phyloP scores from a whole-genome alignment of 2,113 vertebrate species.

The Chionomys nivalis region DNA sequence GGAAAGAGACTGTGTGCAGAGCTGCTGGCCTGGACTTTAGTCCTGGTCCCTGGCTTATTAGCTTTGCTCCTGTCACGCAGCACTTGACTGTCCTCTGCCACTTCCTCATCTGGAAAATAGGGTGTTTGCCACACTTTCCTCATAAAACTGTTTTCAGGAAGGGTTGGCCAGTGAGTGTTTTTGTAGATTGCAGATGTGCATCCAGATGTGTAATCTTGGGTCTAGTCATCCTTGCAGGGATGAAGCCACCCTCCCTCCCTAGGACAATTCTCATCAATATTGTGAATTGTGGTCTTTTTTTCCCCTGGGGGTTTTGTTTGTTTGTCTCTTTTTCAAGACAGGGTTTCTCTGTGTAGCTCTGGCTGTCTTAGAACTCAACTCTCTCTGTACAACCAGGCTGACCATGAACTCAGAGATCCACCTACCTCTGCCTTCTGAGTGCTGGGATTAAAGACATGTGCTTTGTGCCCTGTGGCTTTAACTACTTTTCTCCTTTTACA shows the following conservation, averaged over 20 bases:
- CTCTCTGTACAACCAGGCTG: not conserved
- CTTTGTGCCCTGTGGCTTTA: not conserved
- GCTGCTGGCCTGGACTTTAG: not conserved
- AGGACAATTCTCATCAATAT: not conserved
- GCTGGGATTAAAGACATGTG: not conserved
- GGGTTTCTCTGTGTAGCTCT: not conserved
- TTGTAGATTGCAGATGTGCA: slow-evolving; percentile 40
- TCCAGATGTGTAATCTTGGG: slow-evolving; percentile 45
- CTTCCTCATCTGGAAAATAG: slow-evolving; percentile 40
- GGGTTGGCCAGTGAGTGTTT: not conserved
- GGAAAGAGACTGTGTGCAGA: slow-evolving; percentile 4
- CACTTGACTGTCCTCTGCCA: not conserved
- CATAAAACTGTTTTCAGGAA: slow-evolving; percentile 5
- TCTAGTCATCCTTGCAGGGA: not conserved
- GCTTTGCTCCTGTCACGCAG: not conserved
- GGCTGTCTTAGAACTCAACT: not conserved
- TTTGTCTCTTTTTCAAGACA: not conserved
- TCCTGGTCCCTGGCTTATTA: not conserved
- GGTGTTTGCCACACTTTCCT: not conserved
- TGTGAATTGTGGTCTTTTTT: not conserved
- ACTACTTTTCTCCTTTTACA: not conserved
- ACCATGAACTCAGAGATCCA: not conserved
- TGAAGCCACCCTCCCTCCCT: not conserved
- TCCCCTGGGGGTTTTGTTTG: not conserved
- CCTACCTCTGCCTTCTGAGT: not conserved